A percentile compares a stretch with the other conserved stretches of the same genome.
These are phyloP conservation scores for Leuciscus idus DNA, from an alignment of 2,113 vertebrate species.

Conservation along the genomic window DNA sequence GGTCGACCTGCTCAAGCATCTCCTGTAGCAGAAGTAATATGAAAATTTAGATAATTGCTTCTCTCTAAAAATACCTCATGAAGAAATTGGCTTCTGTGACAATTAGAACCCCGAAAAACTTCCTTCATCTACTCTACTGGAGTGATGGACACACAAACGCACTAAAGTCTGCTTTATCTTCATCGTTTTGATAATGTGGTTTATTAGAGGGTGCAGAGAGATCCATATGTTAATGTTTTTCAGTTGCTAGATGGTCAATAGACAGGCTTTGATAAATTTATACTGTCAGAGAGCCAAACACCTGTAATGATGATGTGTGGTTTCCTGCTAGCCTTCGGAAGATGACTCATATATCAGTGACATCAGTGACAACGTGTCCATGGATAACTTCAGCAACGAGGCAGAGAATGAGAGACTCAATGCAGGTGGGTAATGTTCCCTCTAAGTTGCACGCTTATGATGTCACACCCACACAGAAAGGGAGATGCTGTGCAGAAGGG, in stretches of 20 bases:
- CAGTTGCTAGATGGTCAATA: neutral
- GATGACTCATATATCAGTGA: conserved; percentile 97
- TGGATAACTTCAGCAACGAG: conserved; percentile 92
- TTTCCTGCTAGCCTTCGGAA: conserved; percentile 83
- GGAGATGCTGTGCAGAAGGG: too few species aligned
- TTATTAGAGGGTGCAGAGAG: conserved; percentile 36
- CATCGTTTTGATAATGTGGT: neutral
- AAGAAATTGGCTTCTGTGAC: conserved; percentile 54
- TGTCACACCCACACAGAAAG: too few species aligned
- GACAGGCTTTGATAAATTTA: conserved; percentile 47
- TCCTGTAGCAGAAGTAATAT: conserved; percentile 59
- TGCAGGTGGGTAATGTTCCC: conserved; percentile 71
- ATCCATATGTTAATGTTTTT: conserved; percentile 27
- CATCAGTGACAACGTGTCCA: conserved; percentile 93
- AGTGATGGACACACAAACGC: neutral
- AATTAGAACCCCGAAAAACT: conserved; percentile 43
- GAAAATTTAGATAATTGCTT: conserved; percentile 69
- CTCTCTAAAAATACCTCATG: conserved; percentile 71
- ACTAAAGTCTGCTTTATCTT: neutral
- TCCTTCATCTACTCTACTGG: neutral
- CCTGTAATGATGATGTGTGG: conserved; percentile 35
- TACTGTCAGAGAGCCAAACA: conserved; percentile 32
- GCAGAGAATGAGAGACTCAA: conserved; percentile 84
- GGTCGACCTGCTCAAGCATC: conserved; percentile 48
- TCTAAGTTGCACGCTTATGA: too few species aligned